Evolutionary conservation across 2,797 vertebrate genomes (phyloP).

Genomic region (Podarcis lilfordi): DNA sequence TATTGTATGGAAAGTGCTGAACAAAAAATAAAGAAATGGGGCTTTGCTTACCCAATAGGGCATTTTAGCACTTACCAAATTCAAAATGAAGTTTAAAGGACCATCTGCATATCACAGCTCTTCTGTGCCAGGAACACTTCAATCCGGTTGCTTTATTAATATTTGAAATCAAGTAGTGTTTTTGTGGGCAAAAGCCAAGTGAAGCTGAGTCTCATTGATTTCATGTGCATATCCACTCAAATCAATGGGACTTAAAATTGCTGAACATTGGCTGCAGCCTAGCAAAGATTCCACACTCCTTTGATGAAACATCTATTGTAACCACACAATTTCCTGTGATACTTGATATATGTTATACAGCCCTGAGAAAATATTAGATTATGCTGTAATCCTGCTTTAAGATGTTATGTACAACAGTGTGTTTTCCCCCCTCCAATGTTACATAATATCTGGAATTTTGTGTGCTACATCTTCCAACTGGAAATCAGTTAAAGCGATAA

Average conservation of each 20-base stretch:
- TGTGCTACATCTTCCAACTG: background rate
- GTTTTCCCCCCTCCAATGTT: background rate
- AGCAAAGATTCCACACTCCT: background rate
- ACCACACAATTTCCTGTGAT: background rate
- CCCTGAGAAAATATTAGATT: background rate
- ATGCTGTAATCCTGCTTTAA: background rate
- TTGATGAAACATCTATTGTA: background rate
- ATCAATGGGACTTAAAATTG: background rate
- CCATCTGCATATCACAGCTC: background rate
- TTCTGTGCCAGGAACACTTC: constrained; percentile 37
- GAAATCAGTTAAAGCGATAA: background rate
- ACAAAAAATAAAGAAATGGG: constrained; percentile 12
- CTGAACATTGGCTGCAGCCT: background rate
- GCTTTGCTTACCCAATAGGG: constrained; percentile 13
- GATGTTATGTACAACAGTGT: background rate
- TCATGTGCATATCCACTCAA: background rate
- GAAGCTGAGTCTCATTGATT: background rate
- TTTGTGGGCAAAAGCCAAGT: background rate
- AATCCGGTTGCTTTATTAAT: constrained; percentile 21
- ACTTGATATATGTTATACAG: background rate
- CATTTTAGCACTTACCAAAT: constrained; percentile 23
- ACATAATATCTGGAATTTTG: background rate
- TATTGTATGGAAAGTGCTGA: constrained; percentile 15
- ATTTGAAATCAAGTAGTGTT: constrained; percentile 39
- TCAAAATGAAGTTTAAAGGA: constrained; percentile 17